Evolutionary conservation across 2,113 vertebrate genomes (phyloP), one percentile per base, ranked within the genome.

Genomic region (Rallus limicola): DNA sequence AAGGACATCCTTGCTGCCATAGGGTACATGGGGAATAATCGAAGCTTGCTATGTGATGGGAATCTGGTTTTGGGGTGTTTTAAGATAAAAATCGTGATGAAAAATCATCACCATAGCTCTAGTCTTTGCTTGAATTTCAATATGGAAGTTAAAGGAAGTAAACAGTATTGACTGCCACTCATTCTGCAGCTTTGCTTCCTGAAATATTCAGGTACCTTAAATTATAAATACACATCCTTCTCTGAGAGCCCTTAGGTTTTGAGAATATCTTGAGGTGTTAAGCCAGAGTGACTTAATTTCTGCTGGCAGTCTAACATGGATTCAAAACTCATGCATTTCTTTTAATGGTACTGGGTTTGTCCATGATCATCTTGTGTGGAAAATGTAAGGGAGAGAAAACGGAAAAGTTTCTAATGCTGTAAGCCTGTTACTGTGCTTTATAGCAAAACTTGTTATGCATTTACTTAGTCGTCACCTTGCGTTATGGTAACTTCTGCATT

Each of bases 181-280:
- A 6, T 16, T 86, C 59, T 75, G 40, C 24, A 31, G 20, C 71
- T 90, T 75, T 75, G 59, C 67, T 71, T 60, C 44, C 31, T 93
- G 86, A 96, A 93, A 81, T 84, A 83, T 42, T 90, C 86, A 62
- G 50, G 24, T 81, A 56, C 64, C 34, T 94, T 78, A 42, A 38
- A 17, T 85, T 90, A 79, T 75, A 88, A 88, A 92, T 74, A 84
- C 25, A 42, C 56, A 78, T 58, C 71, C 42, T 71, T 81, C 23
- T 70, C 42, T 56, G 60, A 67, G 56, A 84, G 33, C 16, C 20
- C 53, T 68, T 40, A 24, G 33, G 19, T 42, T 92, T 42, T 82
- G 46, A 71, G 80, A 82, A 26, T 91, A 71, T 60, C 29, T 71
- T 26, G 13, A 64, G 60, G 33, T 90, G 46, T 91, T 84, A 56